phyloP scores from a whole-genome alignment of 1,140 invertebrate genomes.

The Neotoxoptera formosana region DNA sequence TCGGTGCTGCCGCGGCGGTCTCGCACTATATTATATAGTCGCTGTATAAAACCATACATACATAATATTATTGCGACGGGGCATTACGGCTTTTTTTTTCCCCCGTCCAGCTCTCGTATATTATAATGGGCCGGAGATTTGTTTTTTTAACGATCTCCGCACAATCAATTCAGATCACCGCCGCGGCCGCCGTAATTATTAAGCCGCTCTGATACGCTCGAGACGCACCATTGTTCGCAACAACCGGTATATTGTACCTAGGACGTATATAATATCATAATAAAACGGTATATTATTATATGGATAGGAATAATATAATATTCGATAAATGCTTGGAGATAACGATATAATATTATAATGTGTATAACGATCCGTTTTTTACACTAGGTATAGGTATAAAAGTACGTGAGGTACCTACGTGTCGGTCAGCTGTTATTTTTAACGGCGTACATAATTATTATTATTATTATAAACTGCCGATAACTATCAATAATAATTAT shows the following conservation, averaged over 20 bases:
- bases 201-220: neutral
- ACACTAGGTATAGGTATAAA: neutral
- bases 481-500: neutral
- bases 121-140: neutral
- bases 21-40: neutral
- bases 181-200: neutral
- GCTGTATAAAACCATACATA: too few species aligned
- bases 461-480: neutral
- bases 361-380: neutral
- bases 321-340: neutral
- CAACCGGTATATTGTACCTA: constrained; percentile 34
- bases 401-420: neutral
- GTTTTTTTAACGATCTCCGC: constrained; percentile 18
- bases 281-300: too few species aligned
- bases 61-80: neutral
- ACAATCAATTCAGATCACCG: neutral
- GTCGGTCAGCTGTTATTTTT: neutral
- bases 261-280: too few species aligned
- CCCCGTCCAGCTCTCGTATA: neutral
- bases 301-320: neutral
- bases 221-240: neutral
- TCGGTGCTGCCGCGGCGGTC: neutral
- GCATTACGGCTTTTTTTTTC: neutral
- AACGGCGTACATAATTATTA: neutral
- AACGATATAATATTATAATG: neutral